Conservation (phyloP, 1,140 invertebrate genomes). For the Bombus turneri region DNA sequence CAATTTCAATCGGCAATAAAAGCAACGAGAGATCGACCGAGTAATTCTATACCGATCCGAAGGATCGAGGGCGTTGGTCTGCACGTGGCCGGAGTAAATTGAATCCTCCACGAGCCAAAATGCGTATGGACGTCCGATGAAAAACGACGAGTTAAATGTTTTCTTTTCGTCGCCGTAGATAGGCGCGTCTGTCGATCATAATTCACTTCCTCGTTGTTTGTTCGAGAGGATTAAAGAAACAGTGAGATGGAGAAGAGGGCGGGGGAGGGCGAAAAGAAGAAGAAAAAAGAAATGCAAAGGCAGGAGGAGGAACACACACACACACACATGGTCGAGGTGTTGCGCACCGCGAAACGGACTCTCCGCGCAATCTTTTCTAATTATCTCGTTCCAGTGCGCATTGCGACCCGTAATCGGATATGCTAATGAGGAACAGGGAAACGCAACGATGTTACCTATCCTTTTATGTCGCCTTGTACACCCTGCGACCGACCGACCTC, state of each 20-base stretch:
- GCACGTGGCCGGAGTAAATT: not conserved
- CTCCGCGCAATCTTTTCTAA: slow-evolving; percentile 74
- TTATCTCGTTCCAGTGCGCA: slow-evolving; percentile 71
- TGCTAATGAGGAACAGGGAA: slow-evolving; percentile 70
- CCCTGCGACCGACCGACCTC: slow-evolving; percentile 46
- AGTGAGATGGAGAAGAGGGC: no score
- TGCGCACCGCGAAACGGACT: slow-evolving; percentile 62
- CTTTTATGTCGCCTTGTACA: slow-evolving; percentile 57
- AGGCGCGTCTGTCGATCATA: slow-evolving; percentile 13
- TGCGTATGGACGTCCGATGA: not conserved
- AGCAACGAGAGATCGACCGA: not conserved
- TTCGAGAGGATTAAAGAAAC: not conserved
- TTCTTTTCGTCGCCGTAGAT: slow-evolving; percentile 19
- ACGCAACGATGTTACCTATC: slow-evolving; percentile 59
- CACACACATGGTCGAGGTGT: slow-evolving; percentile 2
- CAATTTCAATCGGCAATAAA: not conserved
- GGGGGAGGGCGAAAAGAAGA: not conserved
- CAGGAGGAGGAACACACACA: not conserved
- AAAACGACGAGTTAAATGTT: slow-evolving; percentile 28
- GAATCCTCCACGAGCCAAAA: not conserved
- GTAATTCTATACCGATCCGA: not conserved
- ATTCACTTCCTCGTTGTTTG: slow-evolving; percentile 26
- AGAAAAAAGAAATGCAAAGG: no score
- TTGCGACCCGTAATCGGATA: slow-evolving; percentile 72
- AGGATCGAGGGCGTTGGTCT: not conserved